Evolutionary conservation across 1,140 invertebrate genomes (phyloP).

Genomic region (Druon quercuslanigerum): DNA sequence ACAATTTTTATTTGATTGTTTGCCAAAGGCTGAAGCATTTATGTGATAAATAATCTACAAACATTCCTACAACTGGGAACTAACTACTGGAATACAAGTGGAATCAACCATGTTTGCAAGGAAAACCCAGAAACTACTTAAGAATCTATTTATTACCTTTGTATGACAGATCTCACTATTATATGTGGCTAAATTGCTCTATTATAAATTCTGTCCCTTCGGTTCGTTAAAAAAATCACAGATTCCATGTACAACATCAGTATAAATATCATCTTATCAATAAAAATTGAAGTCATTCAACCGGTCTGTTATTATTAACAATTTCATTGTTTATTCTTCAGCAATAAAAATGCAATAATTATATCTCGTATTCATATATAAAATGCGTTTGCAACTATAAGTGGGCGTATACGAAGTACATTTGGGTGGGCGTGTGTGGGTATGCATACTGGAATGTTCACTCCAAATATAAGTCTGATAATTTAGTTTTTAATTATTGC

Average conservation of each 20-base stretch:
- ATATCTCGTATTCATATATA: constrained; percentile 5
- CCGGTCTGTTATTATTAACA: constrained; percentile 34
- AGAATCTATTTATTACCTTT: constrained; percentile 28
- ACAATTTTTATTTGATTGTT: not conserved
- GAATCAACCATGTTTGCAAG: not conserved
- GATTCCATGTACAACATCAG: constrained; percentile 51
- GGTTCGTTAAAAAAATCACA: constrained; percentile 53
- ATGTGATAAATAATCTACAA: constrained; percentile 29
- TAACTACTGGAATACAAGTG: not conserved
- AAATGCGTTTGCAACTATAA: not conserved
- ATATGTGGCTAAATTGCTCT: constrained; percentile 15
- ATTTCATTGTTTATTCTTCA: constrained; percentile 31
- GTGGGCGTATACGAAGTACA: constrained; percentile 12
- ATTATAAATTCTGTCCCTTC: constrained; percentile 36
- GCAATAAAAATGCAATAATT: not conserved
- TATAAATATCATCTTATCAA: constrained; percentile 56
- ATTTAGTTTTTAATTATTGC: constrained; percentile 34
- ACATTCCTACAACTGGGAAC: constrained; percentile 5
- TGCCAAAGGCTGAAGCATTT: constrained; percentile 15
- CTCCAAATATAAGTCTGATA: constrained; percentile 34
- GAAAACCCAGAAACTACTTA: not conserved
- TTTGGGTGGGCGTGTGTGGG: not conserved
- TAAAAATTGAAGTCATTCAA: constrained; percentile 49
- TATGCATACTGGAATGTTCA: constrained; percentile 50
- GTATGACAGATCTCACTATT: constrained; percentile 26